Evolutionary conservation across 2,797 vertebrate species (phyloP).

Genomic region (Mustela erminea): DNA sequence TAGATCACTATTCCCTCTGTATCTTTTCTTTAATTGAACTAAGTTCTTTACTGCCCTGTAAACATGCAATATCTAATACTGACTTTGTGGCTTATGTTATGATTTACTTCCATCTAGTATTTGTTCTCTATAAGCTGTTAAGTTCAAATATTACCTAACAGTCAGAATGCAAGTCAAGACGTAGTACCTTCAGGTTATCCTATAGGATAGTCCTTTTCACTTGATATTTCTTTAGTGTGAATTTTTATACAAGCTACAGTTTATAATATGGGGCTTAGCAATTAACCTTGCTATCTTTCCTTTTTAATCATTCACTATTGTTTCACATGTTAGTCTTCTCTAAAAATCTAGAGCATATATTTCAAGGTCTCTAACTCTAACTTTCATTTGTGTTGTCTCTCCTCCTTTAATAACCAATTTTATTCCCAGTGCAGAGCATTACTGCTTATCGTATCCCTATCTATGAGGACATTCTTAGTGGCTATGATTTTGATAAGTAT

Average conservation of each 20-base stretch:
- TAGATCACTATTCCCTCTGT: neutral
- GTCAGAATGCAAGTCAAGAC: neutral
- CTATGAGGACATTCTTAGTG: neutral
- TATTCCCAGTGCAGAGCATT: neutral
- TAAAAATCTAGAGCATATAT: neutral
- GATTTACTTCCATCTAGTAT: neutral
- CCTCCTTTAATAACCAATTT: neutral
- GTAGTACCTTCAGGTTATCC: neutral
- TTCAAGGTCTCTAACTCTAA: neutral
- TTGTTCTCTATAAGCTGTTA: neutral
- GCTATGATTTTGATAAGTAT: neutral
- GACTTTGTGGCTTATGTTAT: neutral
- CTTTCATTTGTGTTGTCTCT: neutral
- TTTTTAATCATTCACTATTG: neutral
- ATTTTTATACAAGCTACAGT: neutral
- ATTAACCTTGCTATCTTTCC: neutral
- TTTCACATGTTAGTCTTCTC: neutral
- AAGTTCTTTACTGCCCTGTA: neutral
- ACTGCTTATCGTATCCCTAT: neutral
- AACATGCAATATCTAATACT: neutral
- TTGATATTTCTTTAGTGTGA: neutral
- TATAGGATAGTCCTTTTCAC: neutral
- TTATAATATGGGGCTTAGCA: neutral
- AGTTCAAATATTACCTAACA: conserved; percentile 5
- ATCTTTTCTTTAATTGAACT: neutral